Conservation (phyloP, 2,113 vertebrate genomes). For the Melanerpes aurifrons region DNA sequence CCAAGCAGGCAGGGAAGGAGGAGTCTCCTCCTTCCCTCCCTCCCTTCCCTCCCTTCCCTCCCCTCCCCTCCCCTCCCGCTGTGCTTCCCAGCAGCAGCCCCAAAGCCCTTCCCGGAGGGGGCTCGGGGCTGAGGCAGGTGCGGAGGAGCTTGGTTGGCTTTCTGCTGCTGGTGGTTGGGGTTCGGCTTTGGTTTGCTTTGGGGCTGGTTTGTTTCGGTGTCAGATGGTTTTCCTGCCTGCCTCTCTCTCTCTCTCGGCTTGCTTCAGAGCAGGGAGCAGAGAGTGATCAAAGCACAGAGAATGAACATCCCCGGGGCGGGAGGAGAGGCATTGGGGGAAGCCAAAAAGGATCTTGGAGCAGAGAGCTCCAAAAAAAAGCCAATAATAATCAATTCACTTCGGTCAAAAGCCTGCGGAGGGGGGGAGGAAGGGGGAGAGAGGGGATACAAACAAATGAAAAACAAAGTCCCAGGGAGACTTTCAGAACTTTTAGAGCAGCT, state of each 20-base stretch:
- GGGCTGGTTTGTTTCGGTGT: not conserved
- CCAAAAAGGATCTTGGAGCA: constrained; percentile 69
- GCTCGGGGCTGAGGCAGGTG: constrained; percentile 73
- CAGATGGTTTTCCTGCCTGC: constrained; percentile 83
- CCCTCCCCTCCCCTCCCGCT: not conserved
- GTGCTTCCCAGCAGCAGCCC: constrained; percentile 70
- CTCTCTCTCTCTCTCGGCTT: constrained; percentile 81
- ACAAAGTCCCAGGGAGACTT: constrained; percentile 86
- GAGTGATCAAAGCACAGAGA: constrained; percentile 76
- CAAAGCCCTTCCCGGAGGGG: constrained; percentile 73
- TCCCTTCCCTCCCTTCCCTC: not conserved
- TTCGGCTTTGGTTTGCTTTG: no score
- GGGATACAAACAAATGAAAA: not conserved
- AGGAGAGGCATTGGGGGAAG: constrained; percentile 71
- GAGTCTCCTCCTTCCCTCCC: not conserved
- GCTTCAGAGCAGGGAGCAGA: constrained; percentile 76
- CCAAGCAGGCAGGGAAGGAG: constrained; percentile 74
- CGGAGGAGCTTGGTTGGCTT: constrained; percentile 52
- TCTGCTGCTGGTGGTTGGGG: not conserved
- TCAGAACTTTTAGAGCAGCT: constrained; percentile 89
- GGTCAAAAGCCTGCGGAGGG: constrained; percentile 75
- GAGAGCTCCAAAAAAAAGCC: constrained; percentile 74
- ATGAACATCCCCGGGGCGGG: constrained; percentile 78
- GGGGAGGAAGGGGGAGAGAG: not conserved
- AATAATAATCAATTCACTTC: constrained; percentile 5